A percentile compares a stretch with the other conserved stretches of the same genome.
Conservation (phyloP, 2,797 vertebrate species). For the Rhynchotus rufescens region DNA sequence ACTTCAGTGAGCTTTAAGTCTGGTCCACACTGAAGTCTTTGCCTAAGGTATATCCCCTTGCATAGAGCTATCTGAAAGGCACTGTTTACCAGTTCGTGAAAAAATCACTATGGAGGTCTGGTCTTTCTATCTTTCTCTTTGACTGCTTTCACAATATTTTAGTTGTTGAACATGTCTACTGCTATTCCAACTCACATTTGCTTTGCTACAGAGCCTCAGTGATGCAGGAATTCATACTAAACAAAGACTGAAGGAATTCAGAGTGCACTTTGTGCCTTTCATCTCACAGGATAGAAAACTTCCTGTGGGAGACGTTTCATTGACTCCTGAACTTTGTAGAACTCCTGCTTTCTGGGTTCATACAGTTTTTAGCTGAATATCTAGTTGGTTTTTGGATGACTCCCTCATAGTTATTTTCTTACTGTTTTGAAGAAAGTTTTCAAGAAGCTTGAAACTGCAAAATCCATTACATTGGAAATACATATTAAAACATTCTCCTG, state of each 20-base stretch:
- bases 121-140: not conserved
- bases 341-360: not conserved
- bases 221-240: not conserved
- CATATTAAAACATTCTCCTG: not conserved
- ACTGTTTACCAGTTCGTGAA: not conserved
- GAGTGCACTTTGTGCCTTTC: not conserved
- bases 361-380: not conserved
- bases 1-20: not conserved
- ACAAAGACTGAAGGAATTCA: not conserved
- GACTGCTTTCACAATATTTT: not conserved
- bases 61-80: not conserved
- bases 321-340: not conserved
- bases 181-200: not conserved
- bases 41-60: not conserved
- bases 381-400: not conserved
- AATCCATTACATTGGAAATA: not conserved
- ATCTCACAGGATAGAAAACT: not conserved
- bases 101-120: not conserved
- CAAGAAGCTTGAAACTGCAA: not conserved
- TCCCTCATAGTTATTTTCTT: not conserved
- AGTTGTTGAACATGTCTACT: not conserved
- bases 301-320: not conserved
- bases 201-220: not conserved
- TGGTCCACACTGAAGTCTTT: not conserved
- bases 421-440: not conserved